Evolutionary conservation across 1,140 invertebrate genomes (phyloP).

Genomic region (Lutraria rhynchaena): DNA sequence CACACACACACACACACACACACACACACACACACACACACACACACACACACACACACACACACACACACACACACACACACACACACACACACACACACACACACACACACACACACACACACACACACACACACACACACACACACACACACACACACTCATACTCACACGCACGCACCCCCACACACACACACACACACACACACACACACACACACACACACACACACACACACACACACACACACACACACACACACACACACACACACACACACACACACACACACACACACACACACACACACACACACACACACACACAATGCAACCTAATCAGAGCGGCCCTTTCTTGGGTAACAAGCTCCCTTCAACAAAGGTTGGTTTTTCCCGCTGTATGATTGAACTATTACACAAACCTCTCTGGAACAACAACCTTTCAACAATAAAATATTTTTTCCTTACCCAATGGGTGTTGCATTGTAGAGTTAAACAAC

Average conservation of each 20-base stretch:
- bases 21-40: slow-evolving; percentile 40
- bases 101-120: slow-evolving; percentile 11
- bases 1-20: slow-evolving; percentile 22
- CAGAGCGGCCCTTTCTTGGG: too few species aligned
- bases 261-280: slow-evolving; percentile 13
- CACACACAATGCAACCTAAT: too few species aligned
- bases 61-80: slow-evolving; percentile 38
- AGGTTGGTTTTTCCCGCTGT: too few species aligned
- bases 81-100: slow-evolving; percentile 20
- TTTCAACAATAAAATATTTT: too few species aligned
- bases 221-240: background rate
- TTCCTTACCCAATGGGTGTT: too few species aligned
- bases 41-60: slow-evolving; percentile 45
- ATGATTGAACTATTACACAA: too few species aligned
- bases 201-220: slow-evolving; percentile 10
- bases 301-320: too few species aligned
- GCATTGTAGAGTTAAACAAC: too few species aligned
- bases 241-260: background rate
- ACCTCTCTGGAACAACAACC: too few species aligned
- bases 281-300: too few species aligned
- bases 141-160: slow-evolving; percentile 38
- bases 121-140: slow-evolving; percentile 26
- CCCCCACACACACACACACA: background rate
- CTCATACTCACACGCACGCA: slow-evolving; percentile 26
- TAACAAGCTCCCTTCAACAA: too few species aligned